Conservation (phyloP, 2,113 vertebrate genomes). For the Prunella himalayana region DNA sequence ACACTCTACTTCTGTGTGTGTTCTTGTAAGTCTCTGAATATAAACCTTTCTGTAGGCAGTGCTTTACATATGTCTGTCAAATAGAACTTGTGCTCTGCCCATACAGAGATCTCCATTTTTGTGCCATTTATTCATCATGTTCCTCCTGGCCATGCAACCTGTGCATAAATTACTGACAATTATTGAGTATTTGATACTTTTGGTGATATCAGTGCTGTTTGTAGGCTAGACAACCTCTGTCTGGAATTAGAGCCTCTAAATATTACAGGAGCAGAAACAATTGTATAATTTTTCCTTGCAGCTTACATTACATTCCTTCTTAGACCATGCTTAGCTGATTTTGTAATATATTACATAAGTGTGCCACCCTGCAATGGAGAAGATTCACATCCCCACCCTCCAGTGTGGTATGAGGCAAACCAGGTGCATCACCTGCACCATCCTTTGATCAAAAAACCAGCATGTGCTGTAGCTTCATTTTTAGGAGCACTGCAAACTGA, state of each 20-base stretch:
- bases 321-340: not conserved
- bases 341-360: not conserved
- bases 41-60: not conserved
- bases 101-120: not conserved
- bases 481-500: not conserved
- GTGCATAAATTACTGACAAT: not conserved
- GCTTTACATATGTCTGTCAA: not conserved
- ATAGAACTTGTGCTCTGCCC: not conserved
- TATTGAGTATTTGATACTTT: not conserved
- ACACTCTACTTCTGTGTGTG: not conserved
- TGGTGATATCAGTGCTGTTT: not conserved
- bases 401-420: not conserved
- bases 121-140: not conserved
- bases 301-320: rapidly evolving
- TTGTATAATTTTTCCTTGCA: not conserved
- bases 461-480: not conserved
- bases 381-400: not conserved
- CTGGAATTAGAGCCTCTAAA: not conserved
- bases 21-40: not conserved
- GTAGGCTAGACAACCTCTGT: not conserved
- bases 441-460: not conserved
- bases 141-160: not conserved
- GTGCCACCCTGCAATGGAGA: not conserved
- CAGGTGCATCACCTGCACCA: not conserved
- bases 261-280: not conserved